Base-by-base conservation (phyloP, 1,140 invertebrate species). In the Neuroterus valhalla region DNA sequence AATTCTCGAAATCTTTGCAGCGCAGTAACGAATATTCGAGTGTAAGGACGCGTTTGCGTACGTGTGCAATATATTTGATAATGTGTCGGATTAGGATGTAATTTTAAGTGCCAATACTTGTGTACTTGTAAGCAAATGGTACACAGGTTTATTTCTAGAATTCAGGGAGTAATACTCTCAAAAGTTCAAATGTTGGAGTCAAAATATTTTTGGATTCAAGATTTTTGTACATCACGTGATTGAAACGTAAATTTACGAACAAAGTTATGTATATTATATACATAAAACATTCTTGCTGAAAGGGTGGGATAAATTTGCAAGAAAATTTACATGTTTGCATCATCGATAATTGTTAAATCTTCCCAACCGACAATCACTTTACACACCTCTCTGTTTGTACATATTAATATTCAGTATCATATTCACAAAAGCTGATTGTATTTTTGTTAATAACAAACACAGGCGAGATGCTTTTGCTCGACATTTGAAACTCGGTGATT, bases 51-150 rank as follows among this genome's bases (percentile, higher is more conserved):
- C 11, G 55, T 62, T 62, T 62, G 26, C 55, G 55, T 62, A 62
- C 31, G 55, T 62, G 14, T 62, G 55, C 55, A 62, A 62, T 62
- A 62, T 12, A 31, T 62, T 62, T 62, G 12, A 31, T 31, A 62
- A 62, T 62, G 23, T n/a, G 55, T 62, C 55, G 26, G 31, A 62
- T 26, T 62, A 62, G 55, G 31, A 31, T 62, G 31, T 62, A 62
- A 62, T 62, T n/a, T 62, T 62, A 62, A 62, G 55, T 62, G 55
- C 55, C 55, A 62, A 62, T 62, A 62, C 55, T 62, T 62, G 55
- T 62, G 52, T 14, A 55, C 12, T 21, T 55, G 23, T 38, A 6
- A 31, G n/a, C n/a, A 31, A 11, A 26, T 31, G 15, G 23, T 15
- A 31, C 15, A 62, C 55, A n/a, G 31, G 55, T 38, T 62, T 62